Percentiles rank a stretch among this genome's conserved stretches.
These are phyloP conservation scores for Tamandua tetradactyla DNA, from an alignment of 2,797 vertebrate genomes.

Conservation along the genomic window DNA sequence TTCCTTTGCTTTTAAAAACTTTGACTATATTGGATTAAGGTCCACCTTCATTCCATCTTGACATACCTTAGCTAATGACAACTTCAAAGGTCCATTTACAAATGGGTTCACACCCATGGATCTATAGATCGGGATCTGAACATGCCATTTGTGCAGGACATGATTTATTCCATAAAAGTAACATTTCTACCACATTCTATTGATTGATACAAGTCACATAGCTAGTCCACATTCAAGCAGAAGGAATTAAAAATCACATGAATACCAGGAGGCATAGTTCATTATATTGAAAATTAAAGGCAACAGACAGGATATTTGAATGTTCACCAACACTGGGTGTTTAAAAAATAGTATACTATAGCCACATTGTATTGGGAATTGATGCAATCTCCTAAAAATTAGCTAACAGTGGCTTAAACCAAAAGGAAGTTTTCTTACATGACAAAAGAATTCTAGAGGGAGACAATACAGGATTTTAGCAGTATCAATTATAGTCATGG, in stretches of 20 bases:
- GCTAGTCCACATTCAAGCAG: neutral
- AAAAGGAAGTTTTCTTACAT: neutral
- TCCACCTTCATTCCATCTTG: too few relatives aligned
- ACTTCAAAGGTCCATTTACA: too few relatives aligned
- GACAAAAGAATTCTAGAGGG: neutral
- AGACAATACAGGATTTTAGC: fast-evolving
- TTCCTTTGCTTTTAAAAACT: too few relatives aligned
- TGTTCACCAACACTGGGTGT: neutral
- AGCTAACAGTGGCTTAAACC: neutral
- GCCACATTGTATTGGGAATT: neutral
- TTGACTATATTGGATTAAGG: too few relatives aligned
- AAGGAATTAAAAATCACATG: neutral
- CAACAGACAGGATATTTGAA: neutral
- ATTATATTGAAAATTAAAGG: neutral
- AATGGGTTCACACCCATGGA: too few relatives aligned
- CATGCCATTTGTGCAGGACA: too few relatives aligned
- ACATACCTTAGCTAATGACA: too few relatives aligned
- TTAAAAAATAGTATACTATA: neutral
- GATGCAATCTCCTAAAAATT: neutral
- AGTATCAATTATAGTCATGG: neutral
- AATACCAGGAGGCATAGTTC: neutral
- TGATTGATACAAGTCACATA: neutral
- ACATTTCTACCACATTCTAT: neutral
- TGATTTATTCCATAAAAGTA: too few relatives aligned
- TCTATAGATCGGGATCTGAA: too few relatives aligned